A percentile compares a stretch with the other conserved stretches of the same genome.
Conservation (phyloP, 1,140 invertebrate genomes). For the Hylyphantes graminicola region DNA sequence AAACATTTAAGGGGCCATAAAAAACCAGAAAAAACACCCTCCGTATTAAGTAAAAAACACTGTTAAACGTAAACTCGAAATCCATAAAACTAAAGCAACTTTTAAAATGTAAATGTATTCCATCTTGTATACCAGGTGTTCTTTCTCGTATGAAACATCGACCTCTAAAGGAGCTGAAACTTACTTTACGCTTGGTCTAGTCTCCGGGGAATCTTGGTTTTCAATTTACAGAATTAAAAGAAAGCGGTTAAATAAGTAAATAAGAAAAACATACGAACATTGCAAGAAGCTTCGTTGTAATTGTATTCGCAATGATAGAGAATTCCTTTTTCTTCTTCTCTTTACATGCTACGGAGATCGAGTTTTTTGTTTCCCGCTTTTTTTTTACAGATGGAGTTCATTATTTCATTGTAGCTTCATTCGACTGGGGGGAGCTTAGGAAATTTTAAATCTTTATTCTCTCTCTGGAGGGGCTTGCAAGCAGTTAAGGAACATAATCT, state of each 20-base stretch:
- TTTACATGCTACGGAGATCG: conserved; percentile 3
- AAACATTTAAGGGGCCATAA: neutral
- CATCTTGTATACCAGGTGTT: conserved; percentile 49
- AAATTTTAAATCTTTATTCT: conserved; percentile 35
- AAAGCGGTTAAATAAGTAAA: conserved; percentile 54
- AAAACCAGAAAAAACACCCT: conserved; percentile 10
- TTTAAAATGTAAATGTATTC: conserved; percentile 56
- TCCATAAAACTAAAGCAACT: conserved; percentile 18
- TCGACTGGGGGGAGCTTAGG: conserved; percentile 18
- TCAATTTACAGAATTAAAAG: conserved; percentile 56
- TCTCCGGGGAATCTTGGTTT: conserved; percentile 34
- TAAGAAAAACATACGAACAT: conserved; percentile 31
- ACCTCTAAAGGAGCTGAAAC: conserved; percentile 31
- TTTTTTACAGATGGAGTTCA: conserved; percentile 21
- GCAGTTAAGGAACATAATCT: conserved; percentile 15
- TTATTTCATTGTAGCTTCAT: conserved; percentile 48
- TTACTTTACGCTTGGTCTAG: conserved; percentile 6
- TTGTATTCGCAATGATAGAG: conserved; percentile 45
- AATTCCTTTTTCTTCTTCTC: conserved; percentile 22
- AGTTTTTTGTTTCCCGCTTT: conserved; percentile 31
- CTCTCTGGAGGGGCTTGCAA: conserved; percentile 23
- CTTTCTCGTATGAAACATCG: conserved; percentile 49
- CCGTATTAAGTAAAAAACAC: conserved; percentile 1
- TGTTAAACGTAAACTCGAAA: conserved; percentile 14
- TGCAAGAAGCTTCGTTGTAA: conserved; percentile 5